A percentile compares a stretch with the other conserved stretches of the same genome.
Conservation (phyloP, 2,888 invertebrate species). For the Schizaphis graminum region DNA sequence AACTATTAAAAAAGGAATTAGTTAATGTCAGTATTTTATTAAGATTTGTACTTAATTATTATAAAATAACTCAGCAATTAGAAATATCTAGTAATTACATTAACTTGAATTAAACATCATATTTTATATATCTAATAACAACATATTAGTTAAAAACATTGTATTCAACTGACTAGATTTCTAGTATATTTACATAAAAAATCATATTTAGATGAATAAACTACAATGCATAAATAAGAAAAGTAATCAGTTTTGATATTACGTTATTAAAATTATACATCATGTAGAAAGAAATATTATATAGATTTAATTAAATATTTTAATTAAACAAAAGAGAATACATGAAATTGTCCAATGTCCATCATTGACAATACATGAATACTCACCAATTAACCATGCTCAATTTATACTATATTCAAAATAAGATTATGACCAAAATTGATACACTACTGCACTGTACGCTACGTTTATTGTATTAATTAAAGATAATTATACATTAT, state of each 20-base stretch:
- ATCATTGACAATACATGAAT: constrained; percentile 5
- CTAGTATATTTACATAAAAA: not conserved
- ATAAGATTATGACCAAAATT: constrained; percentile 9
- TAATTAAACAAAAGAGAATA: not conserved
- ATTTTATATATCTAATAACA: not conserved
- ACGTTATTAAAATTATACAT: not conserved
- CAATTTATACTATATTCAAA: not conserved
- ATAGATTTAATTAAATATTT: not conserved
- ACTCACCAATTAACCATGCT: constrained; percentile 39
- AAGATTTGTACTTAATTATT: not conserved
- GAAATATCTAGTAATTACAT: not conserved
- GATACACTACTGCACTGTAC: not conserved
- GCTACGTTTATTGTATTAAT: not conserved
- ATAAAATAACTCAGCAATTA: not conserved
- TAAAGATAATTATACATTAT: not conserved
- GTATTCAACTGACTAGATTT: not conserved
- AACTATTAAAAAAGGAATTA: not conserved
- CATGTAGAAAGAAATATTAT: not conserved
- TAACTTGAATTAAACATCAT: not conserved
- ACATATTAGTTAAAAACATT: not conserved
- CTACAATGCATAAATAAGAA: not conserved
- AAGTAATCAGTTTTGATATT: not conserved
- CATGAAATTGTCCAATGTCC: not conserved
- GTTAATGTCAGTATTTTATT: constrained; percentile 19
- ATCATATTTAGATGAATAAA: not conserved